These are phyloP conservation scores for Silurus lanzhouensis DNA, from an alignment of 2,797 vertebrate species.

Conservation along the genomic window DNA sequence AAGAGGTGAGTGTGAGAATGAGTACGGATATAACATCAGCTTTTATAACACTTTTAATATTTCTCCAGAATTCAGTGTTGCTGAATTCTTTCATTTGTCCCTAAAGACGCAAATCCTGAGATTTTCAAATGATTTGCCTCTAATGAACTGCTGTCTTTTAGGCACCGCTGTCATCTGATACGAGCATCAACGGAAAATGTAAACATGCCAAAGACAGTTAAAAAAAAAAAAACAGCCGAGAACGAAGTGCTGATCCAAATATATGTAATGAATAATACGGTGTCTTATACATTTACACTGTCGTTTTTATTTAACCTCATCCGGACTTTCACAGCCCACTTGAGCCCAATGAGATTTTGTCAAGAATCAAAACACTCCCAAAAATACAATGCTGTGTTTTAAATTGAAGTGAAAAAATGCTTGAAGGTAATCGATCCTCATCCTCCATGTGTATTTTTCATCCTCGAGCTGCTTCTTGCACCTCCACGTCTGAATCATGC, in stretches of 20 bases:
- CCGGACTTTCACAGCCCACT: not conserved
- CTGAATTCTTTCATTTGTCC: not conserved
- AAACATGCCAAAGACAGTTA: not conserved
- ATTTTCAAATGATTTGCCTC: not conserved
- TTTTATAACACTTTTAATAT: not conserved
- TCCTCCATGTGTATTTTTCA: not conserved
- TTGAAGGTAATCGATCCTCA: not conserved
- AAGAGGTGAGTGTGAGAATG: not conserved
- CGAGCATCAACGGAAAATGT: not conserved
- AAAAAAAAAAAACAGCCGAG: not conserved
- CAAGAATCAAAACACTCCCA: not conserved
- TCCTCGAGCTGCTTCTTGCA: not conserved
- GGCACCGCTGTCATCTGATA: not conserved
- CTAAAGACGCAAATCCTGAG: not conserved
- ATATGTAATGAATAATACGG: constrained; percentile 23
- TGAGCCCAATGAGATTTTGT: not conserved
- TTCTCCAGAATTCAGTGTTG: not conserved
- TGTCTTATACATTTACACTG: not conserved
- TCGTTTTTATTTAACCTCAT: not conserved
- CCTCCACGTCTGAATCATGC: not conserved
- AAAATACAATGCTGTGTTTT: not conserved
- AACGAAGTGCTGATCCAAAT: not conserved
- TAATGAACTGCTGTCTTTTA: not conserved
- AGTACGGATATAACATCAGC: not conserved
- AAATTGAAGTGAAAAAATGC: constrained; percentile 9